phyloP scores from a whole-genome alignment of 1,140 invertebrate genomes.

The Anoplophora glabripennis region DNA sequence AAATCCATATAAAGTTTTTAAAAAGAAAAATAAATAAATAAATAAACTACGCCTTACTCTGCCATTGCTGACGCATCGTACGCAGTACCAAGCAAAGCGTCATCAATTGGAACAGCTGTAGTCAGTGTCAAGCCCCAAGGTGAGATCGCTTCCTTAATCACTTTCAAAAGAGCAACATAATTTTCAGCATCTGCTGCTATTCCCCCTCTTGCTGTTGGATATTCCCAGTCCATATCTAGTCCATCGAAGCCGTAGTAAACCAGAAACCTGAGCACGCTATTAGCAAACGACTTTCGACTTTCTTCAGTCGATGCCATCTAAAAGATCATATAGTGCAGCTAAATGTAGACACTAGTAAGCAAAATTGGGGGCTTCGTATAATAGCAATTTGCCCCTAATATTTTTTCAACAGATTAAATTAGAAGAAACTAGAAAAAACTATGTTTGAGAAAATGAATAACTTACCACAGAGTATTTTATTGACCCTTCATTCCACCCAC shows the following conservation, averaged over 20 bases:
- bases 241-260: slow-evolving; percentile 72
- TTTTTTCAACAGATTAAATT: no score
- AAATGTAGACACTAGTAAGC: background rate
- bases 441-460: background rate
- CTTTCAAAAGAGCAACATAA: slow-evolving; percentile 52
- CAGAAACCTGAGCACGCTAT: slow-evolving; percentile 59
- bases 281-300: slow-evolving; percentile 55
- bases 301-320: slow-evolving; percentile 49
- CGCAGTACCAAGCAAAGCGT: slow-evolving; percentile 48
- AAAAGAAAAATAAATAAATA: slow-evolving; percentile 57
- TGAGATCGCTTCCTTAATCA: slow-evolving; percentile 53
- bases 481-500: slow-evolving; percentile 76
- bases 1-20: no score
- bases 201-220: slow-evolving; percentile 67
- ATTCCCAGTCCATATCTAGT: slow-evolving; percentile 82
- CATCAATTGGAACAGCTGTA: slow-evolving; percentile 54
- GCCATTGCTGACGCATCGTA: slow-evolving; percentile 58
- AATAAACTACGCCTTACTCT: slow-evolving; percentile 26
- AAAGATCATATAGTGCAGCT: slow-evolving; percentile 3
- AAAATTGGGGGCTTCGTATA: no score
- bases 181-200: slow-evolving; percentile 52
- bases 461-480: slow-evolving; percentile 60
- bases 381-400: no score
- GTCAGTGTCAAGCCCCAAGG: slow-evolving; percentile 49
- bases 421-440: no score